Percentiles rank a stretch among this genome's conserved stretches.
phyloP scores from a whole-genome alignment of 2,888 invertebrate genomes.

The Hylaea fasciaria region DNA sequence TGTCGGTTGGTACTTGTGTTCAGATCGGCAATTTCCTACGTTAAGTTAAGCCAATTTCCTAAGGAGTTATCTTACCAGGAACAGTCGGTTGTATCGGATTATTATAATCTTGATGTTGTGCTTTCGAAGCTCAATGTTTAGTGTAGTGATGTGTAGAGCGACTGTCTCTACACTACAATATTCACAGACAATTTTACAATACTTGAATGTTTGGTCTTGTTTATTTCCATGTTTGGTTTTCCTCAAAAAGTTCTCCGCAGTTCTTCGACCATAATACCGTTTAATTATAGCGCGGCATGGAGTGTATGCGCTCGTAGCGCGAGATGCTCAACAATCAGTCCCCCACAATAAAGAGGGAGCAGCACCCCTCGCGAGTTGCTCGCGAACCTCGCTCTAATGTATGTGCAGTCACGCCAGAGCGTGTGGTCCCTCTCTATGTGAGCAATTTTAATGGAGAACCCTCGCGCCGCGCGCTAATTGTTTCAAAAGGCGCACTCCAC shows the following conservation, averaged over 20 bases:
- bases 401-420: slow-evolving; percentile 67
- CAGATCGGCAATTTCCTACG: slow-evolving; percentile 10
- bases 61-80: slow-evolving; percentile 8
- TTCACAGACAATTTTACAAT: no score
- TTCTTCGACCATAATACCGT: slow-evolving; percentile 13
- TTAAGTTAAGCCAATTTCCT: no score
- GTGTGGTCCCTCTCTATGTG: slow-evolving; percentile 65
- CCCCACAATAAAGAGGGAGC: slow-evolving; percentile 53
- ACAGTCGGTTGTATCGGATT: slow-evolving; percentile 9
- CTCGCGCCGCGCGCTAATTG: slow-evolving; percentile 66
- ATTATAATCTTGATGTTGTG: slow-evolving; percentile 4
- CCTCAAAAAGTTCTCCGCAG: slow-evolving; percentile 1
- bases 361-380: slow-evolving; percentile 52
- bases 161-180: no score
- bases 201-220: no score
- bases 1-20: slow-evolving; percentile 18
- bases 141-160: no score
- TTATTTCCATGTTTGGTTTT: neutral
- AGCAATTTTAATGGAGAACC: slow-evolving; percentile 73
- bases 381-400: slow-evolving; percentile 56
- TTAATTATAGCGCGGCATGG: slow-evolving; percentile 28
- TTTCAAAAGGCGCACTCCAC: slow-evolving; percentile 62
- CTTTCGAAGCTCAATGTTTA: no score
- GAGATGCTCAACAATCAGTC: slow-evolving; percentile 57
- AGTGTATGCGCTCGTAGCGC: slow-evolving; percentile 44